Evolutionary conservation across 2,113 vertebrate genomes (phyloP).

Genomic region (Podarcis raffonei): DNA sequence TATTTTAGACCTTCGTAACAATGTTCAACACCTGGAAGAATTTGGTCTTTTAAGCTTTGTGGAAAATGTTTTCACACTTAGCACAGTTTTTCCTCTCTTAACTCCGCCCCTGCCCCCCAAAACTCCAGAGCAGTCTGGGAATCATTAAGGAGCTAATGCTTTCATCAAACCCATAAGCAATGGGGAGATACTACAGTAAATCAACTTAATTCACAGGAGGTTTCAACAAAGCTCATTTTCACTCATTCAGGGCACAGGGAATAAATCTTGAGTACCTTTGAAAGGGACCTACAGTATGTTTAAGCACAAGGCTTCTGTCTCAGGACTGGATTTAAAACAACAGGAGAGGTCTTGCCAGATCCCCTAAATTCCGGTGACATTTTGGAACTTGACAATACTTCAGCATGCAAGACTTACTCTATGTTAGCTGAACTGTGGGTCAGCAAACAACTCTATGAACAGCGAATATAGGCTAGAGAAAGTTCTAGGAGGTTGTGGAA

Average conservation of each 20-base stretch:
- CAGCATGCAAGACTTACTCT: slow-evolving; percentile 40
- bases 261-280: slow-evolving; percentile 70
- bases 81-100: slow-evolving; percentile 33
- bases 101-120: too few species aligned
- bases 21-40: slow-evolving; percentile 49
- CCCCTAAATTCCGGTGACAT: slow-evolving; percentile 49
- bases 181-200: slow-evolving; percentile 65
- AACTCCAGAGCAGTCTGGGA: slow-evolving; percentile 65
- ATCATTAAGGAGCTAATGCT: slow-evolving; percentile 69
- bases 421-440: slow-evolving; percentile 25
- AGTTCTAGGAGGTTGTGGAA: not conserved
- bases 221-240: slow-evolving; percentile 70
- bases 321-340: slow-evolving; percentile 64
- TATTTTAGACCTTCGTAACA: slow-evolving; percentile 17
- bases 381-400: slow-evolving; percentile 40
- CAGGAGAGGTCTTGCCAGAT: slow-evolving; percentile 46
- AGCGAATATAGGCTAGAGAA: slow-evolving; percentile 12
- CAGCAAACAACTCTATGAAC: slow-evolving; percentile 20
- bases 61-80: slow-evolving; percentile 53
- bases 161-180: slow-evolving; percentile 70
- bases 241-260: slow-evolving; percentile 66
- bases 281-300: slow-evolving; percentile 52
- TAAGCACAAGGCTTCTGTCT: slow-evolving; percentile 53
- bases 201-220: slow-evolving; percentile 59
- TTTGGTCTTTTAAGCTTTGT: slow-evolving; percentile 31